Base-by-base conservation (phyloP, 92 coral and sea anemone genomes). In the Meandrina meandrites region DNA sequence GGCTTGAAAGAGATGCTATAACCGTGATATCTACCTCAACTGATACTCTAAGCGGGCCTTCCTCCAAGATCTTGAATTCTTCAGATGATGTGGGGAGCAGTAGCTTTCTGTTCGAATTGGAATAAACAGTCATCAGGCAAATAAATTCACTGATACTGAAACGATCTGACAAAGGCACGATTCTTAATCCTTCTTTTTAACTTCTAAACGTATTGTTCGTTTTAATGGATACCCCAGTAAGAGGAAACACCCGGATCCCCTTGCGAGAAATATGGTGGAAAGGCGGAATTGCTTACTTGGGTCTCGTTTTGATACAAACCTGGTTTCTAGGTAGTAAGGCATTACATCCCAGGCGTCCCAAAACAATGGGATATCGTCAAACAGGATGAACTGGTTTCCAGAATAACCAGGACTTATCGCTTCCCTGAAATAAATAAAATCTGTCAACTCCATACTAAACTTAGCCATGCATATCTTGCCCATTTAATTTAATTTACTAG, bases 331-430 rank as follows among this genome's bases (percentile, higher is more conserved):
- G 90, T 97, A 92, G 73, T 95, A 97, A 10, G 99, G 99, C 99
- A 97, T 97, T 9, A 97, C 94, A 66, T 97, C 99, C 99, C 99
- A 97, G 4, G 99, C 99, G 80, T 97, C 99, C 99, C 99, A 97
- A 80, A 90, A 97, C 81, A 97, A 84, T 14, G 99, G 99, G 76
- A 97, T 87, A 87, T 97, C 98, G 75, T 97, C 98, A 86, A 92
- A 97, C 86, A 97, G 81, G 76, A 90, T 91, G 73, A 97, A 88
- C 93, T 95, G 98, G 89, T 97, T 97, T 69, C 94, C 99, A 56
- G 79, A 86, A 77, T 92, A 86, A 64, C 96, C 99, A 76, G 87
- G 90, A 47, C 90, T 81, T 40, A 97, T 91, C 35, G 95, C 95
- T 45, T 97, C 89, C 90, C 99, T 97, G 76, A 34, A 89, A 78